Evolutionary conservation across 2,113 vertebrate species (phyloP), one percentile per base, ranked within the genome.

Genomic region (Garra rufa): DNA sequence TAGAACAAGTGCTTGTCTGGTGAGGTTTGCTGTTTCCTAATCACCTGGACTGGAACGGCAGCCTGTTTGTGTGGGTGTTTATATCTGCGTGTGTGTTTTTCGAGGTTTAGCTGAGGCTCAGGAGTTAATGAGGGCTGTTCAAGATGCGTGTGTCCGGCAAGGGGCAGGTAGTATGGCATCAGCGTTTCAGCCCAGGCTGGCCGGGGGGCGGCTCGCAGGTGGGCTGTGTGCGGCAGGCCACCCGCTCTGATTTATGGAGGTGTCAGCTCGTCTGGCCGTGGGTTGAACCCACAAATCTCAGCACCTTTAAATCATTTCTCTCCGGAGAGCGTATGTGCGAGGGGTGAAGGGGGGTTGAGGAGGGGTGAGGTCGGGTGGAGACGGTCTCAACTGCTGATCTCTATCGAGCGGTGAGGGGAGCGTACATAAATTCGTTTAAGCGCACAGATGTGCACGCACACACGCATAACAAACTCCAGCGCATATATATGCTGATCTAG

Each of bases 211-310:
- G 85, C 81, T 87, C 78, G 75, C 87, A 91, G 88, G 88, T 88
- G 85, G 89, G 86, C 85, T 87, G 87, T 59, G 61, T 74, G 79
- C 71, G 65, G 84, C 76, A 59, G 84, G 71, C 73, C 71, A 28
- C 73, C 87, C 85, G 17, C 79, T 84, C 81, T 92, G 90, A 93
- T 91, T 91, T 91, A 92, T 94, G 85, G 88, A 81, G 85, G 88
- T 92, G 90, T 88, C 89, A 91, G 86, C 85, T 81, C 55, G 85
- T 90, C 89, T 92, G 88, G 87, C 88, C 90, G 86, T 89, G 85
- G 87, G 88, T 92, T 93, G 91, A 93, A 92, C 90, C 90, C 88
- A 90, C 89, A 92, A 91, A 90, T 93, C 90, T 90, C 86, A 85
- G 88, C 85, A 88, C 90, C 89, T 91, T 92, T 92, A 91, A 93